A percentile compares a stretch with the other conserved stretches of the same genome.
phyloP scores from a whole-genome alignment of 2,888 invertebrate genomes.

The Orthosia cruda region DNA sequence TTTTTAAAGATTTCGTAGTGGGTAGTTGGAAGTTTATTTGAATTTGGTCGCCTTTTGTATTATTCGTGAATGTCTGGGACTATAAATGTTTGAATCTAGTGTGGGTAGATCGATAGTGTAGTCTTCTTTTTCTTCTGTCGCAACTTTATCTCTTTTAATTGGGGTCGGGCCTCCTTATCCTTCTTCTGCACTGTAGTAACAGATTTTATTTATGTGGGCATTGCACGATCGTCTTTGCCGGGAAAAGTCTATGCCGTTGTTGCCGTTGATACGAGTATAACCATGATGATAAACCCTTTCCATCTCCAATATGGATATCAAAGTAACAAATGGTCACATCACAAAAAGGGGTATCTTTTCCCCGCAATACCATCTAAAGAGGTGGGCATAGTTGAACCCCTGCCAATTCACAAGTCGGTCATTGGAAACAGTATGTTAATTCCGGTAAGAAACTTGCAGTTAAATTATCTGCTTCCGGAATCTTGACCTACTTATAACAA shows the following conservation, averaged over 20 bases:
- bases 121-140: no score
- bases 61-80: slow-evolving; percentile 16
- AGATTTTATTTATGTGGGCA: no score
- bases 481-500: slow-evolving; percentile 58
- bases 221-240: background rate
- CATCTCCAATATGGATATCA: background rate
- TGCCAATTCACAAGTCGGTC: slow-evolving; percentile 38
- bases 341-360: background rate
- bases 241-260: background rate
- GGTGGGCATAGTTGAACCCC: slow-evolving; percentile 18
- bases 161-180: no score
- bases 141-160: no score
- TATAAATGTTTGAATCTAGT: no score
- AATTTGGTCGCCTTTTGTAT: slow-evolving; percentile 12
- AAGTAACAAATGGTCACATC: no score
- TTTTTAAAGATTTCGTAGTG: slow-evolving; percentile 9
- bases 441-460: slow-evolving; percentile 50
- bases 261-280: no score
- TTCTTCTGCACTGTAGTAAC: no score
- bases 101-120: background rate
- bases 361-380: background rate
- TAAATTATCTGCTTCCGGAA: slow-evolving; percentile 56
- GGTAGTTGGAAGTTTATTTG: slow-evolving; percentile 17
- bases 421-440: slow-evolving; percentile 54
- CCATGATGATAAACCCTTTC: background rate